These are phyloP conservation scores for Gryllus bimaculatus DNA, from an alignment of 1,140 invertebrate genomes.

Conservation along the genomic window DNA sequence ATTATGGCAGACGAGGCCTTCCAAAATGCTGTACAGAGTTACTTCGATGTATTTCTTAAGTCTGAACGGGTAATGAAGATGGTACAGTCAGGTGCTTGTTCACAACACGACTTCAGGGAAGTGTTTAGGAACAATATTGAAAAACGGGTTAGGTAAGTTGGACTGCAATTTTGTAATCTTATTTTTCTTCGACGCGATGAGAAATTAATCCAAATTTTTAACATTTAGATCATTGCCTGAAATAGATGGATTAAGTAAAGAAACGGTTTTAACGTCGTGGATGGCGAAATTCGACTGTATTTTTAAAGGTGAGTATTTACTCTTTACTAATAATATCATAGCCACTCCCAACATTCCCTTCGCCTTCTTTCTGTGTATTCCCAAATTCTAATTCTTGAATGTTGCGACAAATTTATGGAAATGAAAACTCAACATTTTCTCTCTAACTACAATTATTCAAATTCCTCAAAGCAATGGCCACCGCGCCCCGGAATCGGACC, in stretches of 20 bases:
- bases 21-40: slow-evolving; percentile 96
- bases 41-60: slow-evolving; percentile 94
- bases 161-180: not conserved
- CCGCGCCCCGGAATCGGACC: no score
- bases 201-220: slow-evolving; percentile 6
- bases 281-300: slow-evolving; percentile 99
- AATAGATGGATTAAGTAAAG: slow-evolving; percentile 98
- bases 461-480: no score
- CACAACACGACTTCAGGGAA: slow-evolving; percentile 96
- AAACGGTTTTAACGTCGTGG: slow-evolving; percentile 97
- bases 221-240: slow-evolving; percentile 81
- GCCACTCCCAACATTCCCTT: no score
- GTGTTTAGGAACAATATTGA: slow-evolving; percentile 97
- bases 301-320: slow-evolving; percentile 62
- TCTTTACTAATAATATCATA: no score
- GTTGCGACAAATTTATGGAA: no score
- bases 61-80: slow-evolving; percentile 91
- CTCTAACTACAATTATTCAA: no score
- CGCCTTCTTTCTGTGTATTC: no score
- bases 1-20: slow-evolving; percentile 99
- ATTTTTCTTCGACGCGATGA: not conserved
- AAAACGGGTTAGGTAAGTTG: slow-evolving; percentile 75
- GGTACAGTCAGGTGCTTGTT: slow-evolving; percentile 94
- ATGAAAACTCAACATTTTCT: no score
- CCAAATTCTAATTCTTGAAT: no score